Conservation (phyloP, 2,113 vertebrate genomes). For the Spilogale gracilis region DNA sequence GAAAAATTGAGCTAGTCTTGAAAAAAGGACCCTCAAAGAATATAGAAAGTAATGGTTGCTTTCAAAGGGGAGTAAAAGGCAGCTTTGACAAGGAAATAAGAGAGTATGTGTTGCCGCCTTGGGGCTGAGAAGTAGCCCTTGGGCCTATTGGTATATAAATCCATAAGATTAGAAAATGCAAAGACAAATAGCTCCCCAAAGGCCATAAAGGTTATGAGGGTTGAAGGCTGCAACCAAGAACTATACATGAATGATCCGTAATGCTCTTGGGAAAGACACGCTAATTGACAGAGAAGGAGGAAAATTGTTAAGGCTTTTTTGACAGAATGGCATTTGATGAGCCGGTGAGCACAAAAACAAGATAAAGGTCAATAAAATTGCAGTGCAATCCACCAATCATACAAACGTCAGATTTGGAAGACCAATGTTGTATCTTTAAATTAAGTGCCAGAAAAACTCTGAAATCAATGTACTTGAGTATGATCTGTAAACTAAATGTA, state of each 20-base stretch:
- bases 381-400: neutral
- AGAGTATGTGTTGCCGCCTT: neutral
- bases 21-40: neutral
- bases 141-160: neutral
- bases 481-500: neutral
- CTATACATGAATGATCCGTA: neutral
- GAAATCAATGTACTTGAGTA: neutral
- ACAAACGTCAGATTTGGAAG: slow-evolving; percentile 46
- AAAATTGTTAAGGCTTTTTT: neutral
- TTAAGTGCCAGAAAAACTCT: slow-evolving; percentile 5
- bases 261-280: neutral
- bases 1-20: neutral
- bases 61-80: neutral
- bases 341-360: neutral
- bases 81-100: slow-evolving; percentile 26
- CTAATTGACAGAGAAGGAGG: neutral
- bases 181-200: slow-evolving; percentile 37
- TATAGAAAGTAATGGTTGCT: neutral
- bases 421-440: neutral
- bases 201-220: neutral
- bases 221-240: neutral
- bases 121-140: neutral
- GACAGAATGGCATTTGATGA: neutral
- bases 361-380: slow-evolving; percentile 52
- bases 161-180: neutral